phyloP scores from a whole-genome alignment of 2,888 invertebrate species.

The Nasonia oneida region DNA sequence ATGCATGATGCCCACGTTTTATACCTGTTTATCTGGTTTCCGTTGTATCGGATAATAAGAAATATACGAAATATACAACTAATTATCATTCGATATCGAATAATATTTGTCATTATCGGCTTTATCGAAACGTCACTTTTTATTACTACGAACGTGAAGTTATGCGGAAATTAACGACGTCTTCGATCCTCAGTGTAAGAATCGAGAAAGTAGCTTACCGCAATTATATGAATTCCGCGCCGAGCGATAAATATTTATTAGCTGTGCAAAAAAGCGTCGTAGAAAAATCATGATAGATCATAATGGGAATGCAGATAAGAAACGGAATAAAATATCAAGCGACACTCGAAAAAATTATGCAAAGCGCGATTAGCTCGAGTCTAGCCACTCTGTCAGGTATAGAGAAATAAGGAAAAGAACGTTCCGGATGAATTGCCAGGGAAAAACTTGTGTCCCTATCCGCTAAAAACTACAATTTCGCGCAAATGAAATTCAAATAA shows the following conservation, averaged over 20 bases:
- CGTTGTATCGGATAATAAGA: neutral
- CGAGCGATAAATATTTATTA: neutral
- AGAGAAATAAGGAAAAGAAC: neutral
- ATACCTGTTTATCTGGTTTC: neutral
- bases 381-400: neutral
- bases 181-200: neutral
- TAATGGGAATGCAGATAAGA: neutral
- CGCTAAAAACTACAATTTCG: neutral
- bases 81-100: neutral
- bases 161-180: neutral
- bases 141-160: neutral
- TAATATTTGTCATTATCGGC: neutral
- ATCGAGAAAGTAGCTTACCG: neutral
- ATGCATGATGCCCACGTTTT: neutral
- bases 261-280: neutral
- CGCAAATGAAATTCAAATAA: neutral
- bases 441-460: neutral
- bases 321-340: neutral
- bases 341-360: neutral
- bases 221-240: neutral
- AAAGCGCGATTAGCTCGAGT: neutral
- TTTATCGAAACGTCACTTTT: neutral
- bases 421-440: neutral
- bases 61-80: neutral
- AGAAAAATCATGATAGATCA: neutral